Evolutionary conservation across 2,113 vertebrate genomes (phyloP).

Genomic region (Misgurnus mizolepis): DNA sequence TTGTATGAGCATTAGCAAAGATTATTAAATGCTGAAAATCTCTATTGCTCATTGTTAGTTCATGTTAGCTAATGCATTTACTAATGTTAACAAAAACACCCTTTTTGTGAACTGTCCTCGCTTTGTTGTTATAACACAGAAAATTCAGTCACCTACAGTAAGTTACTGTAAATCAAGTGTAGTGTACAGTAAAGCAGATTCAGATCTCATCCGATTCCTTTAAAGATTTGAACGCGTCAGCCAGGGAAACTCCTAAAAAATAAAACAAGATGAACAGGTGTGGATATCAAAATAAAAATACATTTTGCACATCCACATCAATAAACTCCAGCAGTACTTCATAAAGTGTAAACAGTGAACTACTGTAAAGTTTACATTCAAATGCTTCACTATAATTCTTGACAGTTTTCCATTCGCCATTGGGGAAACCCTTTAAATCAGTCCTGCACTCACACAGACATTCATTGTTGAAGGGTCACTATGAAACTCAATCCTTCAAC

Average conservation of each 20-base stretch:
- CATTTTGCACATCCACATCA: neutral
- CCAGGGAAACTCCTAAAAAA: constrained; percentile 91
- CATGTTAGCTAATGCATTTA: too few relatives aligned
- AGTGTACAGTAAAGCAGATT: neutral
- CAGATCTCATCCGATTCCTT: constrained; percentile 15
- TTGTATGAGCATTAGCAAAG: too few relatives aligned
- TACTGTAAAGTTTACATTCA: neutral
- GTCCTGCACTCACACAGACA: neutral
- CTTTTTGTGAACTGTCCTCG: too few relatives aligned
- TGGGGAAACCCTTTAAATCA: constrained; percentile 29
- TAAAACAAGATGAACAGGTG: neutral
- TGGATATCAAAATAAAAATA: neutral
- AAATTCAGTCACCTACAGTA: constrained; percentile 26
- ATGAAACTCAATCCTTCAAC: constrained; percentile 57
- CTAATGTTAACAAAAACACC: too few relatives aligned
- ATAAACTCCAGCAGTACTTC: neutral
- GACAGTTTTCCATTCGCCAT: constrained; percentile 1
- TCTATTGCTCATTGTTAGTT: too few relatives aligned
- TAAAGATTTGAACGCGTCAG: constrained; percentile 91
- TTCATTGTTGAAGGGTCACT: constrained; percentile 38
- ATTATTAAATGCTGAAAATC: too few relatives aligned
- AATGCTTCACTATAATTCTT: neutral
- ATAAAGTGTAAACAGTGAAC: neutral
- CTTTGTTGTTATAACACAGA: neutral
- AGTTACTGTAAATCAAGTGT: neutral